phyloP scores from a whole-genome alignment of 1,140 invertebrate genomes.

The Ephestia elutella region DNA sequence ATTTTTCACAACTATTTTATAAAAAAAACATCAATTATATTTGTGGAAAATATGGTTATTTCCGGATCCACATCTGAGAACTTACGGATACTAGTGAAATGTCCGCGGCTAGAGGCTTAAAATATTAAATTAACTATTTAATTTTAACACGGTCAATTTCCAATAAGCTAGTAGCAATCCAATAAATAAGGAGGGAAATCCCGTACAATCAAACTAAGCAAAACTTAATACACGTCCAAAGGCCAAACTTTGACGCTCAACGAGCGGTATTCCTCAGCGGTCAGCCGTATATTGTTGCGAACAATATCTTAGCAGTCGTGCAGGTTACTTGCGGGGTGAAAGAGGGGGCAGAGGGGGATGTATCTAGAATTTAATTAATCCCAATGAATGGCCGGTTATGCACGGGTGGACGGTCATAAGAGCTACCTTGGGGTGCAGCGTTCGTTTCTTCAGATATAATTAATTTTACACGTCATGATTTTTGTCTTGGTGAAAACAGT shows the following conservation, averaged over 20 bases:
- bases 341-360: neutral
- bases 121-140: neutral
- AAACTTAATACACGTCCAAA: slow-evolving; percentile 2
- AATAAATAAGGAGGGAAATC: neutral
- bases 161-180: no score
- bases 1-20: no score
- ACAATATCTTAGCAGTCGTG: neutral
- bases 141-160: no score
- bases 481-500: neutral
- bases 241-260: neutral
- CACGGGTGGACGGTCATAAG: slow-evolving; percentile 42
- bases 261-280: neutral
- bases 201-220: neutral
- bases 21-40: no score
- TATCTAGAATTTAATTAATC: slow-evolving; percentile 58
- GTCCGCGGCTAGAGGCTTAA: no score
- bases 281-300: slow-evolving; percentile 1
- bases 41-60: no score
- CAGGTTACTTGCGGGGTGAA: neutral
- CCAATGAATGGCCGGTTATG: slow-evolving; percentile 45
- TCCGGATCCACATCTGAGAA: no score
- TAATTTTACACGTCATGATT: neutral
- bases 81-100: no score
- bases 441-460: neutral
- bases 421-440: neutral